phyloP scores from a whole-genome alignment of 2,888 invertebrate genomes.

The Agelastica alni region DNA sequence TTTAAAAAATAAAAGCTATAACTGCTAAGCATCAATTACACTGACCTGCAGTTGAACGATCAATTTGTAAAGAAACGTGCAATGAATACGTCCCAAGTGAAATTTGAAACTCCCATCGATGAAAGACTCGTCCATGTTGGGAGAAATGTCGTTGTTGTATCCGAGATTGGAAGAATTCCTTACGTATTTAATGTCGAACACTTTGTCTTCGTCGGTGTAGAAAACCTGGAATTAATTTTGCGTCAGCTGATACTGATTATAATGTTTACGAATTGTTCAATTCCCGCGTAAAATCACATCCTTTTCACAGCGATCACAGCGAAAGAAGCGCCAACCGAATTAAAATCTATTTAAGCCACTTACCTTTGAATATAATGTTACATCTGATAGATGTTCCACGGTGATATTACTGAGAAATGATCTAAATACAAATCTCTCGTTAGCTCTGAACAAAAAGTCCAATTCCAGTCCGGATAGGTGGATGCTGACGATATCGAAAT shows the following conservation, averaged over 20 bases:
- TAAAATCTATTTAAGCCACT: too few relatives aligned
- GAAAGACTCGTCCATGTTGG: slow-evolving; percentile 59
- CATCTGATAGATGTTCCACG: slow-evolving; percentile 73
- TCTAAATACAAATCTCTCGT: slow-evolving; percentile 75
- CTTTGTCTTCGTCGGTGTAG: slow-evolving; percentile 79
- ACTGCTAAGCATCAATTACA: too few relatives aligned
- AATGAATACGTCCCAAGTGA: slow-evolving; percentile 71
- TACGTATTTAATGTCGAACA: slow-evolving; percentile 78
- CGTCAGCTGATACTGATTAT: too few relatives aligned
- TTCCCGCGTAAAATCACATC: too few relatives aligned
- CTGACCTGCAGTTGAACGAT: slow-evolving; percentile 68
- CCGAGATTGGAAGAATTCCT: slow-evolving; percentile 66
- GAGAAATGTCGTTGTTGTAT: slow-evolving; percentile 59
- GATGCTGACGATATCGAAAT: slow-evolving; percentile 70
- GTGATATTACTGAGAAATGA: slow-evolving; percentile 69
- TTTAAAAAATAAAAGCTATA: not conserved
- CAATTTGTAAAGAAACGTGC: slow-evolving; percentile 69
- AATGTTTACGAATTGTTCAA: too few relatives aligned
- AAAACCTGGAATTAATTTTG: slow-evolving; percentile 64
- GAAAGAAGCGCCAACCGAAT: too few relatives aligned
- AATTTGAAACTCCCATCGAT: slow-evolving; percentile 74
- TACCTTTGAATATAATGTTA: slow-evolving; percentile 77
- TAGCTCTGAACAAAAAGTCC: slow-evolving; percentile 77
- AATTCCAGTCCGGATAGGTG: slow-evolving; percentile 70
- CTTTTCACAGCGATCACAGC: too few relatives aligned